Evolutionary conservation across 2,888 invertebrate species (phyloP), one percentile per base, ranked within the genome.

Genomic region (Dilophus febrilis): DNA sequence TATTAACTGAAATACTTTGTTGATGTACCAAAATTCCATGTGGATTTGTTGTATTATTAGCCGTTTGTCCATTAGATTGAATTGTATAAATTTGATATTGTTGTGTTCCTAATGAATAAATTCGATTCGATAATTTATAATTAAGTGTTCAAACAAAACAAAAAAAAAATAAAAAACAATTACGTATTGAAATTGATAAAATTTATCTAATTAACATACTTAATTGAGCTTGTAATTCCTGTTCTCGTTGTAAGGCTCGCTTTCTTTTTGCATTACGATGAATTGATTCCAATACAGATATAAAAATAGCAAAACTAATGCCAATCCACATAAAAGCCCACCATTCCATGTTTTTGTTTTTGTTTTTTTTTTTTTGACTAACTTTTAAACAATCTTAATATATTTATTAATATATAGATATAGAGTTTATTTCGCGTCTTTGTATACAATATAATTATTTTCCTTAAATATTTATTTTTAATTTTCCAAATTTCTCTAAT

Each of bases 271-370:
- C n/a, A 27, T 33, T 14, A 8, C 39, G 33, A 34, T 39, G 34
- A 13, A 39, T 18, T n/a, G 39, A 34, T 39, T 39, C 39, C 28
- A 39, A 27, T 28, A 39, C 27, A n/a, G 28, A 34, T 17, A 39
- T 28, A 2, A 39, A 28, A 34, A 39, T 34, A 7, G 39, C 26
- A 3, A 39, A 28, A 28, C 39, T 30, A 5, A 39, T 26, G 13
- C 33, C 14, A 14, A 39, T 12, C 39, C 38, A 39, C 4, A 39
- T 13, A 12, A 27, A 22, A 10, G 39, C 33, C 39, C 39, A 39
- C 18, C 13, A 17, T n/a, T 33, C 38, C 22, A 28, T 13, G 18
- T 27, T 34, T 27, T 16, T 33, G 2, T 12, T 31, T 17, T 2
- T 30, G 18, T 18, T 16, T 16, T 28, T 36, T 33, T 31, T 31